A percentile compares a stretch with the other conserved stretches of the same genome.
Evolutionary conservation across 2,113 vertebrate species (phyloP).

Genomic region (Antennarius striatus): DNA sequence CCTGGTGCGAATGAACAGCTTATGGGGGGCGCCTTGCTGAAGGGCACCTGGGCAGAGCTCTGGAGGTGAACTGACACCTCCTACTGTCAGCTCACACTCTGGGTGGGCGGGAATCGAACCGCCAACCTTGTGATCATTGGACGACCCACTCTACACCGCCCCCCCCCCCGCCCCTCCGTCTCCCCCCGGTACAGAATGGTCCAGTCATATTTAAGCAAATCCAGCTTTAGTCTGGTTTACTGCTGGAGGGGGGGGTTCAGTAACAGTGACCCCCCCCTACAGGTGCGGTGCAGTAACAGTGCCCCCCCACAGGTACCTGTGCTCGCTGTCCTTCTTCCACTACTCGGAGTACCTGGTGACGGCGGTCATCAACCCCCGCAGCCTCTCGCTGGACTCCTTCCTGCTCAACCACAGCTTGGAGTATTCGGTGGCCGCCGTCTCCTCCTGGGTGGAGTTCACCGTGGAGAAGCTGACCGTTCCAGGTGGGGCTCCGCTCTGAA

Average conservation of each 20-base stretch:
- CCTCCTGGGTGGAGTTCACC: constrained; percentile 96
- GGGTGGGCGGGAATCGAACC: too few relatives aligned
- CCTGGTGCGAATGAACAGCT: too few relatives aligned
- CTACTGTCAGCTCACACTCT: too few relatives aligned
- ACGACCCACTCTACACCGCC: too few relatives aligned
- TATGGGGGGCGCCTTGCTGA: too few relatives aligned
- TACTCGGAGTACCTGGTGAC: constrained; percentile 98
- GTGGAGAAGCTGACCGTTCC: constrained; percentile 90
- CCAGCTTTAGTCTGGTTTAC: too few relatives aligned
- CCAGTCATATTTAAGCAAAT: too few relatives aligned
- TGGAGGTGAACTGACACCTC: too few relatives aligned
- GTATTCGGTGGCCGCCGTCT: constrained; percentile 91
- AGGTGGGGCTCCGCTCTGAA: constrained; percentile 69
- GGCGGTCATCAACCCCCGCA: constrained; percentile 93
- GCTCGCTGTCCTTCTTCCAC: constrained; percentile 94
- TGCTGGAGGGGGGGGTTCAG: not conserved
- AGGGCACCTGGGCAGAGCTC: too few relatives aligned
- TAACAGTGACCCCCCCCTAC: not conserved
- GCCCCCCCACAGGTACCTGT: constrained; percentile 88
- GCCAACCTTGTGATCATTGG: too few relatives aligned
- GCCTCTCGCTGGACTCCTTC: constrained; percentile 94
- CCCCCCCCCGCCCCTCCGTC: too few relatives aligned
- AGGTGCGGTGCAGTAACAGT: not conserved
- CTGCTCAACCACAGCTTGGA: constrained; percentile 97
- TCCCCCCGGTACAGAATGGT: too few relatives aligned